phyloP scores from a whole-genome alignment of 2,888 invertebrate genomes.

The Apodemia mormo region DNA sequence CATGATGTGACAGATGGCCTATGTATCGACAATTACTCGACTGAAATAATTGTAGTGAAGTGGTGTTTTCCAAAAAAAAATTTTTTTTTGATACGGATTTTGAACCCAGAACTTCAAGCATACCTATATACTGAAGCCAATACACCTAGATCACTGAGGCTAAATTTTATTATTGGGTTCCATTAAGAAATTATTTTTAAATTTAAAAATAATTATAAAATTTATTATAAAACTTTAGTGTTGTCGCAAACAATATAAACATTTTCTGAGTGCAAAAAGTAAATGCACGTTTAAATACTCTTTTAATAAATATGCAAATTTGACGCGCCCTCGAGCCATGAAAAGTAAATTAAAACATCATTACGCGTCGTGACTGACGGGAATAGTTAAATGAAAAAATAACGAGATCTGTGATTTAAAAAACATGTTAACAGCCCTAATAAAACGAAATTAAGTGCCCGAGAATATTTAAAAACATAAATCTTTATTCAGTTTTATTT shows the following conservation, averaged over 20 bases:
- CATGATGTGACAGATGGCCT: too few relatives aligned
- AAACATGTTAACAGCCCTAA: not conserved
- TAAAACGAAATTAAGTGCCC: not conserved
- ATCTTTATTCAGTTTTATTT: too few relatives aligned
- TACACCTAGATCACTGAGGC: too few relatives aligned
- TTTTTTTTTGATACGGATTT: too few relatives aligned
- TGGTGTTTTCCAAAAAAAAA: too few relatives aligned
- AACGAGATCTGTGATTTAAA: conserved; percentile 12
- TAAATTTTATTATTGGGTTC: too few relatives aligned
- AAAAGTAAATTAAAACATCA: conserved; percentile 17
- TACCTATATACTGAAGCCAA: too few relatives aligned
- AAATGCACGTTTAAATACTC: conserved; percentile 16
- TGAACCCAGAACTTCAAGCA: too few relatives aligned
- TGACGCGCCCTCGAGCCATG: conserved; percentile 10
- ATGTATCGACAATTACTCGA: too few relatives aligned
- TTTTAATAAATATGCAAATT: conserved; percentile 20
- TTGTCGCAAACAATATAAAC: not conserved
- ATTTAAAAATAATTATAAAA: too few relatives aligned
- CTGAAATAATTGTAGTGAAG: too few relatives aligned
- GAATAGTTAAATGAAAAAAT: conserved; percentile 1
- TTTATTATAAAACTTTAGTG: not conserved
- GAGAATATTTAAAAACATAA: not conserved
- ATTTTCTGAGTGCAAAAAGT: conserved; percentile 3
- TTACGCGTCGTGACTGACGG: conserved; percentile 10
- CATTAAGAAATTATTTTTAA: too few relatives aligned